Evolutionary conservation across 2,888 invertebrate genomes (phyloP).

Genomic region (Heliconius hortense): DNA sequence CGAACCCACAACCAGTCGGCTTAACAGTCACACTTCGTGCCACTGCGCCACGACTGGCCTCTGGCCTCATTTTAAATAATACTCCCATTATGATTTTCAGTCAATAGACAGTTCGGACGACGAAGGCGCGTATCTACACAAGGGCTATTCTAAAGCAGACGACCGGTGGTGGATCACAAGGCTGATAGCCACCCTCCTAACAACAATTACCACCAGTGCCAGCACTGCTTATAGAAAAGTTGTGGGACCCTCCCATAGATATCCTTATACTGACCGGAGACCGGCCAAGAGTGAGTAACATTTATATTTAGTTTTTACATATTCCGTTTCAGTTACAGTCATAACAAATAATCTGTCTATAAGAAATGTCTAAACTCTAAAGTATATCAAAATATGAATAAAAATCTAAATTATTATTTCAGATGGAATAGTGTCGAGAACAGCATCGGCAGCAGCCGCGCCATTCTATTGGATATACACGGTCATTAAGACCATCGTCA

Average conservation of each 20-base stretch:
- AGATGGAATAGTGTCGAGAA: slow-evolving; percentile 57
- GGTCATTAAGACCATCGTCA: slow-evolving; percentile 59
- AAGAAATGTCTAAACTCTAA: background rate
- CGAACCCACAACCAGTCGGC: too few relatives aligned
- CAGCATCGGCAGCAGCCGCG: slow-evolving; percentile 56
- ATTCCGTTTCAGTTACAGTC: too few relatives aligned
- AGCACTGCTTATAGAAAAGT: slow-evolving; percentile 58
- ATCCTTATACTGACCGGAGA: slow-evolving; percentile 68
- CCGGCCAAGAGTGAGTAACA: slow-evolving; percentile 56
- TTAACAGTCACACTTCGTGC: too few relatives aligned
- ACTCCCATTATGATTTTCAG: slow-evolving; percentile 47
- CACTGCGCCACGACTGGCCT: too few relatives aligned
- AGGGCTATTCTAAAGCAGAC: slow-evolving; percentile 49
- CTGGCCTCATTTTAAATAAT: background rate
- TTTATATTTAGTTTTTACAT: too few relatives aligned
- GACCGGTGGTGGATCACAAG: slow-evolving; percentile 72
- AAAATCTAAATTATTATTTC: slow-evolving; percentile 34
- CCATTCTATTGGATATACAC: slow-evolving; percentile 72
- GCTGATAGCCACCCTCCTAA: slow-evolving; percentile 57
- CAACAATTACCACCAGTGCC: slow-evolving; percentile 55
- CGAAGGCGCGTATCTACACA: slow-evolving; percentile 58
- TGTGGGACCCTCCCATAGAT: slow-evolving; percentile 66
- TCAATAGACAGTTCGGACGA: slow-evolving; percentile 71
- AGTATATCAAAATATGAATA: background rate
- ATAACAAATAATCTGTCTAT: background rate